Percentiles rank a stretch among this genome's conserved stretches.
Evolutionary conservation across 2,113 vertebrate genomes (phyloP).

Genomic region (Hippocampus zosterae): DNA sequence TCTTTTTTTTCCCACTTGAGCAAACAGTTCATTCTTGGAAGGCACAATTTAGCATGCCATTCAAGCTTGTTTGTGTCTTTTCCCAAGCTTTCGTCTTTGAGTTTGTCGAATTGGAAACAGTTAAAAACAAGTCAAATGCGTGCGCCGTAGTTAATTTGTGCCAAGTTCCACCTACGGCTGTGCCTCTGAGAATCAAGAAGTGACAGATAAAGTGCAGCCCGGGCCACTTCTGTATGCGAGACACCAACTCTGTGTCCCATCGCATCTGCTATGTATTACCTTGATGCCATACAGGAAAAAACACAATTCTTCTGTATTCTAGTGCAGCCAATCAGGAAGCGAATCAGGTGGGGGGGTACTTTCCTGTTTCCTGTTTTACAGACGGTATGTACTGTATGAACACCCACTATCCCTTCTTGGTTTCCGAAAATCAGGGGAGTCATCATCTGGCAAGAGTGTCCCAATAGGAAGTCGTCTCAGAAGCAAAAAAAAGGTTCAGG

Average conservation of each 20-base stretch:
- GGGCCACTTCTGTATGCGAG: constrained; percentile 32
- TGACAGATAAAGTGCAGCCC: constrained; percentile 56
- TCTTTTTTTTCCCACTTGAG: not conserved
- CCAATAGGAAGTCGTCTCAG: constrained; percentile 19
- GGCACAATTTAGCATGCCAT: not conserved
- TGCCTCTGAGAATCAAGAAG: constrained; percentile 36
- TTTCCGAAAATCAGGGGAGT: constrained; percentile 72
- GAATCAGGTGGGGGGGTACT: constrained; percentile 59
- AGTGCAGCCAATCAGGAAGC: constrained; percentile 75
- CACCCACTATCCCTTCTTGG: constrained; percentile 42
- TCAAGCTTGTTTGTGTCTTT: constrained; percentile 11
- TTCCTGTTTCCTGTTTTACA: constrained; percentile 81
- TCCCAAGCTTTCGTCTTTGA: not conserved
- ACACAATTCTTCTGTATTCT: constrained; percentile 72
- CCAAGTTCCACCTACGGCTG: constrained; percentile 52
- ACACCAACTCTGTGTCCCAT: constrained; percentile 45
- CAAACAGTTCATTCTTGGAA: not conserved
- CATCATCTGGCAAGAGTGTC: constrained; percentile 48
- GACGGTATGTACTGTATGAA: constrained; percentile 49
- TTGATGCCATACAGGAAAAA: constrained; percentile 70
- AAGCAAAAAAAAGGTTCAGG: constrained; percentile 36
- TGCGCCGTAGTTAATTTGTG: constrained; percentile 50
- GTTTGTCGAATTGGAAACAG: constrained; percentile 15
- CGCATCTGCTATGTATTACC: constrained; percentile 74
- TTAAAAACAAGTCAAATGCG: constrained; percentile 27